Evolutionary conservation across 1,140 invertebrate species (phyloP).

Genomic region (Brachionus rubens): DNA sequence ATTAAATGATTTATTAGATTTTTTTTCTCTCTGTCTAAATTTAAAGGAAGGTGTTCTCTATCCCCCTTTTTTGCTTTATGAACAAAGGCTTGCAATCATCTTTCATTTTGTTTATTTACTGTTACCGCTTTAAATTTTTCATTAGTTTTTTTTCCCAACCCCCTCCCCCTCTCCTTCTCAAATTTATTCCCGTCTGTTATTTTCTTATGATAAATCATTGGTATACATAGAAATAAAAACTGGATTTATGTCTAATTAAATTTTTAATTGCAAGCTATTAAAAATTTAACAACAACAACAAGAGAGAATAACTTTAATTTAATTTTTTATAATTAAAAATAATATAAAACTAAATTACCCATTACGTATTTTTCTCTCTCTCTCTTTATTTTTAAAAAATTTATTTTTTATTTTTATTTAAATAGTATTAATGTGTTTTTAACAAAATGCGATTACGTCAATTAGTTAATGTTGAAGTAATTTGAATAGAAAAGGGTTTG

Average conservation of each 20-base stretch:
- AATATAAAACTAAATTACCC: constrained; percentile 41
- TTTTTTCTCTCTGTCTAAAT: too few relatives aligned
- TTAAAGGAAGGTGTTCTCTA: too few relatives aligned
- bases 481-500: too few relatives aligned
- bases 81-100: too few relatives aligned
- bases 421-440: not conserved
- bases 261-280: not conserved
- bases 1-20: constrained; percentile 32
- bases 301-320: not conserved
- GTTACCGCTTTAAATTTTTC: not conserved
- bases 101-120: too few relatives aligned
- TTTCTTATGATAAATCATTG: too few relatives aligned
- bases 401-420: not conserved
- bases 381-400: not conserved
- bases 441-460: too few relatives aligned
- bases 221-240: not conserved
- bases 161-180: not conserved
- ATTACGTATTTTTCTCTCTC: not conserved
- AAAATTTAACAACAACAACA: not conserved
- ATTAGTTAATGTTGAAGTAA: too few relatives aligned
- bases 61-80: too few relatives aligned
- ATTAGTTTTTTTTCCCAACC: not conserved
- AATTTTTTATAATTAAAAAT: constrained; percentile 8
- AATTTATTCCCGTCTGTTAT: not conserved
- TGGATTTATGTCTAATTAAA: constrained; percentile 19